A percentile compares a stretch with the other conserved stretches of the same genome.
phyloP scores from a whole-genome alignment of 1,140 invertebrate species.

The Cydia splendana region DNA sequence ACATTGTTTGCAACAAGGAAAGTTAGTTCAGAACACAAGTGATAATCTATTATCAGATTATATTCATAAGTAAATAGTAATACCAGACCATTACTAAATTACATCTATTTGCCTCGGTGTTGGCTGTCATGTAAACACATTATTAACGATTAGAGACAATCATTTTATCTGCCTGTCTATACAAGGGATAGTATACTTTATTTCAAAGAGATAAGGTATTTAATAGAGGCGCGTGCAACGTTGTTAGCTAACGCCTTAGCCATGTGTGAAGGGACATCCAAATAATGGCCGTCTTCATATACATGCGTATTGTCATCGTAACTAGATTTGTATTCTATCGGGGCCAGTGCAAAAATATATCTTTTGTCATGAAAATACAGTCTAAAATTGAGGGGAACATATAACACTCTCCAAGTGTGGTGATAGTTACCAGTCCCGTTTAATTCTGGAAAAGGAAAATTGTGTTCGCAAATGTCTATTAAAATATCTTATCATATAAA shows the following conservation, averaged over 20 bases:
- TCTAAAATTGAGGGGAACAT: not conserved
- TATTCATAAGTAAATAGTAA: not conserved
- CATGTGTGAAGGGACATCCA: constrained; percentile 9
- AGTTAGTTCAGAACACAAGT: not conserved
- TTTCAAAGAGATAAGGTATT: not conserved
- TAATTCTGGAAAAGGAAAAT: constrained; percentile 1
- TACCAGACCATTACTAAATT: constrained; percentile 2
- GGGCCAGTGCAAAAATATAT: not conserved
- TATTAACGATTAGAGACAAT: not conserved
- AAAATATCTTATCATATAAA: not conserved
- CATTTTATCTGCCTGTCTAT: not conserved
- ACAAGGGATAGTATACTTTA: not conserved
- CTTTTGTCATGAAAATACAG: not conserved
- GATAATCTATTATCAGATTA: constrained; percentile 11
- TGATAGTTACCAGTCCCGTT: not conserved
- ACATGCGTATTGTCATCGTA: not conserved
- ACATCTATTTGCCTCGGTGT: not conserved
- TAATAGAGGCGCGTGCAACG: not conserved
- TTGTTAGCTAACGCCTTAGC: not conserved
- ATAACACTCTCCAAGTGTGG: not conserved
- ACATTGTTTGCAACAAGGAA: not conserved
- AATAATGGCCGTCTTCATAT: not conserved
- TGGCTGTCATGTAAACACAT: constrained; percentile 3
- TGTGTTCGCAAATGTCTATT: not conserved
- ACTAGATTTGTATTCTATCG: not conserved